Base-by-base conservation (phyloP, 2,797 vertebrate species). In the Chelon auratus region DNA sequence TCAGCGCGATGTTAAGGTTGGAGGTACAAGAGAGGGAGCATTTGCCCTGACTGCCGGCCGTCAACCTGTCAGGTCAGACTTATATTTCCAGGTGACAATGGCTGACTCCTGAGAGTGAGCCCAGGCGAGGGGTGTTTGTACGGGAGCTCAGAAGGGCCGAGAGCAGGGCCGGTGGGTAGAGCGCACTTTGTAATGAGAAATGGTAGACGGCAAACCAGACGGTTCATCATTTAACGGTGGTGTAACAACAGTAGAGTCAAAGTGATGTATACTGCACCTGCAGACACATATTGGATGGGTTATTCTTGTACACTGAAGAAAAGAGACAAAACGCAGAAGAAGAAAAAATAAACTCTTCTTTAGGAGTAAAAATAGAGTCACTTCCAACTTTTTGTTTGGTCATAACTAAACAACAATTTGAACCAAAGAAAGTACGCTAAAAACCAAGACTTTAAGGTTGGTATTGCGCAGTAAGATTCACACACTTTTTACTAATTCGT, bases 61-160 rank as follows among this genome's bases (percentile, higher is more conserved):
- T 87, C 86, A 87, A 83, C 72, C 78, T 76, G 84, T 87, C 90
- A 83, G 70, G 64, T 52, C 70, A 73, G 58, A 81, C 77, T 77
- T 73, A 65, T 77, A 81, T 68, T 89, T 86, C 69, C 77, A 83
- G 78, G 81, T 82, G 86, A 88, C 85, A 78, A 71, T 58, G 30
- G 78, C 61, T 71, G 69, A 78, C 74, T 85, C 73, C 68, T 22
- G 1, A 30, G 62, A 81, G 69, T 9, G 77, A 84, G 47, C 50
- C 17, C 14, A 65, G 71, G 48, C 10, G 11, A 37, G 54, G n/a
- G 72, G 11, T 33, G 55, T 53, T 64, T 26, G 48, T 51, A 53
- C 13, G 57, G 56, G 72, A 61, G 62, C 76, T 51, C 37, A 37
- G 61, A 33, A 24, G 40, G 42, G 59, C 60, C 24, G 26, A 40